A percentile compares a stretch with the other conserved stretches of the same genome.
Evolutionary conservation across 2,113 vertebrate species (phyloP).

Genomic region (Sylvilagus bachmani): DNA sequence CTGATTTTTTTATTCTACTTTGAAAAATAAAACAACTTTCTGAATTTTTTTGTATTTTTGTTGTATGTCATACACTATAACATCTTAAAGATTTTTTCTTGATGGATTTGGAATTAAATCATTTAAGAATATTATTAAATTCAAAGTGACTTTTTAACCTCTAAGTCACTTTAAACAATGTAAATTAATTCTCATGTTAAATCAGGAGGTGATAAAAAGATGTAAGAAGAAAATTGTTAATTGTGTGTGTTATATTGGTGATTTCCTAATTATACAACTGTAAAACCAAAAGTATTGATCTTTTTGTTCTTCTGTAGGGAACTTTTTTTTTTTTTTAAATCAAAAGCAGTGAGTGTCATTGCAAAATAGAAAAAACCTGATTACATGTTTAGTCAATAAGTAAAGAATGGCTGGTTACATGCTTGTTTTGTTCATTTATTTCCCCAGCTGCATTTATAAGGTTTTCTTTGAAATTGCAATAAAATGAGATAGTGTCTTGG

Average conservation of each 20-base stretch:
- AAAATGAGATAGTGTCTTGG: conserved; percentile 56
- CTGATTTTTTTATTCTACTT: neutral
- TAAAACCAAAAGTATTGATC: conserved; percentile 31
- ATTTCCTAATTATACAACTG: conserved; percentile 42
- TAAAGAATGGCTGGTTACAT: conserved; percentile 59
- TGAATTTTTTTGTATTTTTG: neutral
- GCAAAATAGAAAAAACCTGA: conserved; percentile 52
- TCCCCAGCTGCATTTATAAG: conserved; percentile 69
- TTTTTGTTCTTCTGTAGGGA: neutral
- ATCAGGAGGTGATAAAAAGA: conserved; percentile 17
- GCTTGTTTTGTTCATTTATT: conserved; percentile 72
- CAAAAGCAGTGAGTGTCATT: conserved; percentile 50
- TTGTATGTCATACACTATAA: neutral
- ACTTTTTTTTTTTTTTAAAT: neutral
- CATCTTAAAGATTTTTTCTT: neutral
- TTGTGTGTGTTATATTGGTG: neutral
- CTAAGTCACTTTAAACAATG: neutral
- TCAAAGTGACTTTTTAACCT: neutral
- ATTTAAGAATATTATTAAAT: neutral
- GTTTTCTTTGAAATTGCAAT: conserved; percentile 70
- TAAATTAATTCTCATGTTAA: conserved; percentile 24
- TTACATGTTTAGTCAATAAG: conserved; percentile 60
- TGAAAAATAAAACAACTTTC: neutral
- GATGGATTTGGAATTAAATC: neutral
- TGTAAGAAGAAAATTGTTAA: conserved; percentile 17